Conservation (phyloP, 2,888 invertebrate genomes). For the Helleia helle region DNA sequence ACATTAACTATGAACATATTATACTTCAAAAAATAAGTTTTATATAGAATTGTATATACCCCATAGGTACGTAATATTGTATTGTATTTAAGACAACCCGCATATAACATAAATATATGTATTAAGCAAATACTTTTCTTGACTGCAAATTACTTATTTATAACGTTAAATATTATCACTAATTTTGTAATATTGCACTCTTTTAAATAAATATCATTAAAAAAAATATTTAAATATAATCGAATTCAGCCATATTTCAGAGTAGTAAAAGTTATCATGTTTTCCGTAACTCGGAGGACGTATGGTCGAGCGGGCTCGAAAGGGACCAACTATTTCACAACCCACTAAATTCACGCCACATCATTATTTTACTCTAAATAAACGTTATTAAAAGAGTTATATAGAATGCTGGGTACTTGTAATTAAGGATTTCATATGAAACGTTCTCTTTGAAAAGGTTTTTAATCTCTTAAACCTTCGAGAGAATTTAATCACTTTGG, state of each 20-base stretch:
- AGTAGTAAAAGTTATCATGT: slow-evolving; percentile 37
- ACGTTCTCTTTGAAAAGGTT: slow-evolving; percentile 9
- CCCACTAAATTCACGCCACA: slow-evolving; percentile 37
- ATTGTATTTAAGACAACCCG: too few species aligned
- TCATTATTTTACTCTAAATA: slow-evolving; percentile 62
- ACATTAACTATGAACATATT: too few species aligned
- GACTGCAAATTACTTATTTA: too few species aligned
- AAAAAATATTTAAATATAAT: not conserved
- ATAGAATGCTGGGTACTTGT: slow-evolving; percentile 32
- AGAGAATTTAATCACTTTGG: slow-evolving; percentile 8
- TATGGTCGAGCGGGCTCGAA: slow-evolving; percentile 31
- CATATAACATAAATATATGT: too few species aligned
- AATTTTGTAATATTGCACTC: too few species aligned
- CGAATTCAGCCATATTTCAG: not conserved
- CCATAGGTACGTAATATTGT: not conserved
- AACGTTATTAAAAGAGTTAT: slow-evolving; percentile 58
- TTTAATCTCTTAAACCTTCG: slow-evolving; percentile 11
- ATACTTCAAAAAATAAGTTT: too few species aligned
- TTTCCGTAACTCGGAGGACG: slow-evolving; percentile 28
- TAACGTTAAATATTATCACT: too few species aligned
- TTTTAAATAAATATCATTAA: not conserved
- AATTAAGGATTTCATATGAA: slow-evolving; percentile 11
- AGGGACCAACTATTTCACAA: slow-evolving; percentile 20
- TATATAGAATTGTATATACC: not conserved
- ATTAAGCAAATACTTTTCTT: too few species aligned